A percentile compares a stretch with the other conserved stretches of the same genome.
Conservation (phyloP, 2,888 invertebrate species). For the Oxyteleia sp. region DNA sequence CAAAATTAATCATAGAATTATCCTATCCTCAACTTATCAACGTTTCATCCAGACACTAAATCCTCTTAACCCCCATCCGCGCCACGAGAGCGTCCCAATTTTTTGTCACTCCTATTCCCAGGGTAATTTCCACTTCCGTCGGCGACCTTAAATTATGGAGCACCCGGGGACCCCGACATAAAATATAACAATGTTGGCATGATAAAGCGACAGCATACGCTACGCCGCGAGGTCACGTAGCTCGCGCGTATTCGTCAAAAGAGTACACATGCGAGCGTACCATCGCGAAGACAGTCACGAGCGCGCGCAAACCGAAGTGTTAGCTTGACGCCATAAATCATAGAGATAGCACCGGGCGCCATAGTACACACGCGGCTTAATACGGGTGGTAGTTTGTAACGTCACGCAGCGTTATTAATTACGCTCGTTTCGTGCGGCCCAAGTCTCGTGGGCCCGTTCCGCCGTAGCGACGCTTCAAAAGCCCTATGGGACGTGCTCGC, state of each 20-base stretch:
- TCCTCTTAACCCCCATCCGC: not conserved
- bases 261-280: constrained; percentile 45
- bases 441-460: constrained; percentile 36
- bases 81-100: not conserved
- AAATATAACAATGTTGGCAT: constrained; percentile 55
- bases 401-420: constrained; percentile 80
- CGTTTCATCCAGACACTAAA: constrained; percentile 11
- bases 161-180: constrained; percentile 3
- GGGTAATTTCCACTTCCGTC: constrained; percentile 34
- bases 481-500: constrained; percentile 35
- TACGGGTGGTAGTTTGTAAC: constrained; percentile 76
- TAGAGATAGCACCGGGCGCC: constrained; percentile 78
- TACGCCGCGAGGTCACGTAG: constrained; percentile 44
- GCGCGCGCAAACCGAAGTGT: constrained; percentile 75
- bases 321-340: constrained; percentile 79
- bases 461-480: constrained; percentile 34
- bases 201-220: constrained; percentile 42
- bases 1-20: constrained; percentile 11
- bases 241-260: constrained; percentile 51
- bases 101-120: constrained; percentile 29
- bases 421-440: constrained; percentile 76
- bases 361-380: constrained; percentile 71
- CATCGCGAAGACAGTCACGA: constrained; percentile 75
- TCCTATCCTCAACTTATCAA: not conserved
- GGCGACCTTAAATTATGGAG: constrained; percentile 35